Base-by-base conservation (phyloP, 2,888 invertebrate genomes). In the Dioctria linearis region DNA sequence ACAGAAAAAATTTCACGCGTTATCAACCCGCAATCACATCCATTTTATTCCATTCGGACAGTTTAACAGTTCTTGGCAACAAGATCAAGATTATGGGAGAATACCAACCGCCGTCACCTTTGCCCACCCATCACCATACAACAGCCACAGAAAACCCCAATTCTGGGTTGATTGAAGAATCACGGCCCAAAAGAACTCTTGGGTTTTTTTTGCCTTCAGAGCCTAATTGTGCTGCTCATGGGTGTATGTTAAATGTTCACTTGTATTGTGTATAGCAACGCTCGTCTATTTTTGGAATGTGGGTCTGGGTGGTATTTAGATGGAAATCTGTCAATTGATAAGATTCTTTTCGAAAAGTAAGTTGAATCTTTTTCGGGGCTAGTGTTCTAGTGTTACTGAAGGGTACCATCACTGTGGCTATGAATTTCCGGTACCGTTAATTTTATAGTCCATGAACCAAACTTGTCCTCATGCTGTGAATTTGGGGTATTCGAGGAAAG, bases 1-100 rank as follows among this genome's bases (percentile, higher is more conserved):
- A 67, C 3, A 39, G 42, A 37, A 57, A 79, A 61, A 51, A 49
- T 80, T 80, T 80, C 73, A 80, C 80, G 80, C 80, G 66, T 49
- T 80, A 80, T 80, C 80, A 80, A 80, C 65, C 75, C 65, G 25
- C 80, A 80, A 80, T 80, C 80, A 75, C 80, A 80, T 80, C 63
- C 73, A 80, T 80, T 80, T 80, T 80, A 73, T 80, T 80, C 40
- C 57, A 63, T 73, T 75, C 65, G 80, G 80, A 80, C 80, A 80
- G 80, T 80, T 80, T 80, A 80, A 73, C 80, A 80, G 80, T 63
- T 75, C 75, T 65, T 46, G 80, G 71, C 71, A 71, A 69, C 67
- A 73, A 65, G 73, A 80, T 75, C 73, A 80, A 80, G 80, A 80
- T 75, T 73, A 73, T 57, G 25, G 3, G 73, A 13, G 25, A 42